Evolutionary conservation across 2,888 invertebrate genomes (phyloP).

Genomic region (Embidobia sp.): DNA sequence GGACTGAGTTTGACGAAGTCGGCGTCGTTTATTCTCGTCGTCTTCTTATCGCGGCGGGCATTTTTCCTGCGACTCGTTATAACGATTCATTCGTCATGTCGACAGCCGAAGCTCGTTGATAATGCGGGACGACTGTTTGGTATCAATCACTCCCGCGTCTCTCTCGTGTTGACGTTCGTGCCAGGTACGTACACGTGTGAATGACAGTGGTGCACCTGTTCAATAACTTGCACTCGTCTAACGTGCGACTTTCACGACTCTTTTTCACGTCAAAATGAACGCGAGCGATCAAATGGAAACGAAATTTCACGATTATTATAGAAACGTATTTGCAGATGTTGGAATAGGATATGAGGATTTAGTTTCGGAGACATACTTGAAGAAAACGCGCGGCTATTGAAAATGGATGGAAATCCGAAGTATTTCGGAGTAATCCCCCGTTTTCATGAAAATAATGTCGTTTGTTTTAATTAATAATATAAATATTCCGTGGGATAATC

Average conservation of each 20-base stretch:
- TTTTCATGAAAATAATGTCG: too few relatives aligned
- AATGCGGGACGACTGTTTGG: slow-evolving; percentile 51
- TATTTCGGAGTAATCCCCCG: too few relatives aligned
- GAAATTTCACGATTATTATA: too few relatives aligned
- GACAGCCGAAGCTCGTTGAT: slow-evolving; percentile 62
- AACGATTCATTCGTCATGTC: slow-evolving; percentile 71
- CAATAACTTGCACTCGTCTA: slow-evolving; percentile 28
- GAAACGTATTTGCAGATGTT: too few relatives aligned
- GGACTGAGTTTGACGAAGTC: slow-evolving; percentile 46
- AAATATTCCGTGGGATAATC: too few relatives aligned
- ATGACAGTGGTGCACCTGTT: slow-evolving; percentile 50
- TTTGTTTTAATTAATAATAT: too few relatives aligned
- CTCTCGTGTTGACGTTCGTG: slow-evolving; percentile 42
- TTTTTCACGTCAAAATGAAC: neutral
- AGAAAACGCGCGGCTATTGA: too few relatives aligned
- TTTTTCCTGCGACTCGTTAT: slow-evolving; percentile 64
- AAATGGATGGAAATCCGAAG: too few relatives aligned
- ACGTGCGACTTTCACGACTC: neutral
- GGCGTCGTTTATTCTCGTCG: slow-evolving; percentile 48
- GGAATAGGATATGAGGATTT: too few relatives aligned
- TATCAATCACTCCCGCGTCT: slow-evolving; percentile 62
- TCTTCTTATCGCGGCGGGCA: slow-evolving; percentile 46
- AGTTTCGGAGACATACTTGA: too few relatives aligned
- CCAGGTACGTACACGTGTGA: slow-evolving; percentile 45
- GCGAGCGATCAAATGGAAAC: too few relatives aligned